Percentiles rank a stretch among this genome's conserved stretches.
phyloP scores from a whole-genome alignment of 2,888 invertebrate species.

The Sarcophaga subvicina region DNA sequence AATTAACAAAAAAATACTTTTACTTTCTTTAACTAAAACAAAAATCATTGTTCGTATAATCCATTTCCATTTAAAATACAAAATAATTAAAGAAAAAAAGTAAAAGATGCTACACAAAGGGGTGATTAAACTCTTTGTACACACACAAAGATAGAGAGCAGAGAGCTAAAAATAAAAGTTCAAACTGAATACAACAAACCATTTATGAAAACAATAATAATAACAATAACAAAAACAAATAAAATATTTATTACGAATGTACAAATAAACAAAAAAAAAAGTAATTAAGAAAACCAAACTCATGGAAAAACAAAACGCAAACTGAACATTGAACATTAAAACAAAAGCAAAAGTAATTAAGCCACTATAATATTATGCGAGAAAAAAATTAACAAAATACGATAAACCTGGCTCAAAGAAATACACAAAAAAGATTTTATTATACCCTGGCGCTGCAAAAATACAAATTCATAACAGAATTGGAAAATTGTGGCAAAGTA shows the following conservation, averaged over 20 bases:
- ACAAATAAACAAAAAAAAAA: not conserved
- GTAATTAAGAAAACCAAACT: conserved; percentile 21
- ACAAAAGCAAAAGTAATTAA: conserved; percentile 68
- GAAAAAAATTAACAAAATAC: not conserved
- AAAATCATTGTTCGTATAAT: not conserved
- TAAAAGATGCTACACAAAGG: conserved; percentile 5
- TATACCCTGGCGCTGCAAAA: no score
- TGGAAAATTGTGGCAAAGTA: not conserved
- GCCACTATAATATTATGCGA: not conserved
- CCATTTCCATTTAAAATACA: conserved; percentile 1
- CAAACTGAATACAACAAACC: not conserved
- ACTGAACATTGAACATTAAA: conserved; percentile 13
- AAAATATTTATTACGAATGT: not conserved
- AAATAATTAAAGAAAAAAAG: not conserved
- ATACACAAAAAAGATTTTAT: no score
- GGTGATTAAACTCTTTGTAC: not conserved
- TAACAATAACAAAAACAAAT: not conserved
- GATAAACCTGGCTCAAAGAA: not conserved
- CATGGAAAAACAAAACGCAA: not conserved
- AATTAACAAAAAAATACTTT: conserved; percentile 22
- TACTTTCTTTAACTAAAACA: conserved; percentile 16
- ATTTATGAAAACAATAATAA: not conserved
- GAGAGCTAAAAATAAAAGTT: no score
- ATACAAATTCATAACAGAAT: not conserved
- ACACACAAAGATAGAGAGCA: no score